A percentile compares a stretch with the other conserved stretches of the same genome.
phyloP scores from a whole-genome alignment of 2,797 vertebrate species.

The Hydrolagus colliei region DNA sequence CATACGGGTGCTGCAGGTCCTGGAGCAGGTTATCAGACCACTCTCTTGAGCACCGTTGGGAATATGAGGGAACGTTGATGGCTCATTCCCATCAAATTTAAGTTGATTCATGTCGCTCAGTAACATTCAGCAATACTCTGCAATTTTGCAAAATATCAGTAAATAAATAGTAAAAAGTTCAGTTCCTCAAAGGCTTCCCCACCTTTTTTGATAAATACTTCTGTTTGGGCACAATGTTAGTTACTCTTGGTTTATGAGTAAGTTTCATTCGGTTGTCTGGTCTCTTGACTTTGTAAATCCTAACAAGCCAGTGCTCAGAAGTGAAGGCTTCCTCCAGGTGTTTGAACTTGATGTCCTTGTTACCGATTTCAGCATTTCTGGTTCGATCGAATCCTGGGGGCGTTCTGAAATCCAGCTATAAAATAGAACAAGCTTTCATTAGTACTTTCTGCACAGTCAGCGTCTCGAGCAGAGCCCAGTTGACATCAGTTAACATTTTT shows the following conservation, averaged over 20 bases:
- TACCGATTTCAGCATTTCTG: constrained; percentile 94
- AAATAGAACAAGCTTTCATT: constrained; percentile 37
- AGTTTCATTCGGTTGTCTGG: constrained; percentile 88
- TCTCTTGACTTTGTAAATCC: constrained; percentile 98
- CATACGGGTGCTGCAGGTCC: too few species aligned
- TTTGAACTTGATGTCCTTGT: constrained; percentile 96
- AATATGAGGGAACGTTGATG: neutral
- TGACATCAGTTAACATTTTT: constrained; percentile 19
- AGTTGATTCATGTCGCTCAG: neutral
- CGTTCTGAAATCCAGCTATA: constrained; percentile 93
- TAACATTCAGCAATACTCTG: neutral
- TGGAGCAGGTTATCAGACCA: neutral
- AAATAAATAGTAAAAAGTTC: neutral
- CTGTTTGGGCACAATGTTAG: constrained; percentile 81
- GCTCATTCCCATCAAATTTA: too few species aligned
- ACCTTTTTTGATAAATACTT: constrained; percentile 99
- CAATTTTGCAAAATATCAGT: neutral
- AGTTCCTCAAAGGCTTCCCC: constrained; percentile 38
- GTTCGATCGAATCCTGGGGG: constrained; percentile 96
- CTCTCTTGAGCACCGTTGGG: neutral
- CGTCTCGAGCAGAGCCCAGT: neutral
- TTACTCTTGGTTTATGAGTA: constrained; percentile 83
- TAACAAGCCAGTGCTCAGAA: constrained; percentile 97
- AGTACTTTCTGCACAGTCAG: constrained; percentile 31
- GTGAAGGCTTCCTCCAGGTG: constrained; percentile 98